These are phyloP conservation scores for Ophion ellenae DNA, from an alignment of 2,888 invertebrate genomes.

Conservation along the genomic window DNA sequence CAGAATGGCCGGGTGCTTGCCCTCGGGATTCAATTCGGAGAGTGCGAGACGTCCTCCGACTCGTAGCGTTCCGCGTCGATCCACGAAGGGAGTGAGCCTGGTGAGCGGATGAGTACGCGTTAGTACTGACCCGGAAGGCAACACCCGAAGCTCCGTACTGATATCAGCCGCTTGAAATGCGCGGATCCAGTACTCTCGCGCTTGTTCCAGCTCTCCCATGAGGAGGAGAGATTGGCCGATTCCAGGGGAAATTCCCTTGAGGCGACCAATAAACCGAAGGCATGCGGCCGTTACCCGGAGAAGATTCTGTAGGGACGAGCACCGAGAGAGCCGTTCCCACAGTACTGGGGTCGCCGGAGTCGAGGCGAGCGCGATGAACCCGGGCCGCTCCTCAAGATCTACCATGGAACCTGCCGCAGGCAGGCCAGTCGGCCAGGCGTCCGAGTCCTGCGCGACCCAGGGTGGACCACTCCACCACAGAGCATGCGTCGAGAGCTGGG, in stretches of 20 bases:
- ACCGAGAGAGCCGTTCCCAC: neutral
- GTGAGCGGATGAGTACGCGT: conserved; percentile 17
- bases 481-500: conserved; percentile 12
- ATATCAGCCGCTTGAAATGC: conserved; percentile 7
- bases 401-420: neutral
- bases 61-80: conserved; percentile 20
- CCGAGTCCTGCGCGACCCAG: neutral
- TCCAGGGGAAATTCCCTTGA: neutral
- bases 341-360: no score
- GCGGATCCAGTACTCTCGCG: neutral
- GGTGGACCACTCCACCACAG: conserved; percentile 41
- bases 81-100: conserved; percentile 27
- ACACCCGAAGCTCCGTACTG: neutral
- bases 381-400: conserved; percentile 10
- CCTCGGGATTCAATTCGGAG: conserved; percentile 25
- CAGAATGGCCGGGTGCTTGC: conserved; percentile 34
- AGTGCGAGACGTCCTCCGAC: conserved; percentile 33
- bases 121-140: neutral
- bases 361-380: neutral
- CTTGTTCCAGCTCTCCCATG: no score
- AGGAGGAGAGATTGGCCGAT: no score
- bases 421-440: neutral
- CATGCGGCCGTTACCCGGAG: neutral
- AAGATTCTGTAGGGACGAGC: conserved; percentile 10
- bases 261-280: conserved; percentile 8